These are phyloP conservation scores for Achroia grisella DNA, from an alignment of 1,140 invertebrate genomes.

Conservation along the genomic window DNA sequence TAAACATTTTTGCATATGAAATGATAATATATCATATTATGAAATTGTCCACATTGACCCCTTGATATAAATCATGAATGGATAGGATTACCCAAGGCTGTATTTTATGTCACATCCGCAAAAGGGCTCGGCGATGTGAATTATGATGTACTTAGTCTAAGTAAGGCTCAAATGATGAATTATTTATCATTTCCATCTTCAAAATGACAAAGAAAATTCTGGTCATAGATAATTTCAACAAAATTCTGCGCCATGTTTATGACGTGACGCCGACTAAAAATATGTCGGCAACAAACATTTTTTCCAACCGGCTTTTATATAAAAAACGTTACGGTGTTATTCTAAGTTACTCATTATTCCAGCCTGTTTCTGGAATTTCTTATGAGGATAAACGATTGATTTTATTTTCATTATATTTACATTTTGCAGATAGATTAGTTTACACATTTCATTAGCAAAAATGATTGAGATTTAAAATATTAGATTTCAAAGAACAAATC, in stretches of 20 bases:
- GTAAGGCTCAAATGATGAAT: conserved; percentile 57
- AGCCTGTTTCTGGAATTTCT: too few relatives aligned
- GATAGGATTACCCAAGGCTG: conserved; percentile 61
- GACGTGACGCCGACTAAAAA: too few relatives aligned
- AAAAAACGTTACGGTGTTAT: neutral
- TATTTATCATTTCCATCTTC: conserved; percentile 53
- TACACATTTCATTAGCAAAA: too few relatives aligned
- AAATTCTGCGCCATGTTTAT: neutral
- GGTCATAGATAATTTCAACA: conserved; percentile 5
- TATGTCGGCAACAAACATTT: too few relatives aligned
- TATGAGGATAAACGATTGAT: too few relatives aligned
- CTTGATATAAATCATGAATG: conserved; percentile 59
- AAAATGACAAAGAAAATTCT: conserved; percentile 33
- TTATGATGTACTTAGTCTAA: conserved; percentile 62
- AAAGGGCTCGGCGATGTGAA: conserved; percentile 48
- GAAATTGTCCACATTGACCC: conserved; percentile 57
- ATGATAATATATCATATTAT: conserved; percentile 43
- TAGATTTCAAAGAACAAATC: too few relatives aligned
- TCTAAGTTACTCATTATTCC: neutral
- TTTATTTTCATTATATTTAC: too few relatives aligned
- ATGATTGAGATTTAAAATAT: too few relatives aligned
- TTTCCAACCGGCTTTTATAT: too few relatives aligned
- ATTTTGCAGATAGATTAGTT: too few relatives aligned
- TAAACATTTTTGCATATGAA: conserved; percentile 34
- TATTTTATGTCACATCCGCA: conserved; percentile 60